phyloP scores from a whole-genome alignment of 2,113 vertebrate genomes.

The Hiodon alosoides region DNA sequence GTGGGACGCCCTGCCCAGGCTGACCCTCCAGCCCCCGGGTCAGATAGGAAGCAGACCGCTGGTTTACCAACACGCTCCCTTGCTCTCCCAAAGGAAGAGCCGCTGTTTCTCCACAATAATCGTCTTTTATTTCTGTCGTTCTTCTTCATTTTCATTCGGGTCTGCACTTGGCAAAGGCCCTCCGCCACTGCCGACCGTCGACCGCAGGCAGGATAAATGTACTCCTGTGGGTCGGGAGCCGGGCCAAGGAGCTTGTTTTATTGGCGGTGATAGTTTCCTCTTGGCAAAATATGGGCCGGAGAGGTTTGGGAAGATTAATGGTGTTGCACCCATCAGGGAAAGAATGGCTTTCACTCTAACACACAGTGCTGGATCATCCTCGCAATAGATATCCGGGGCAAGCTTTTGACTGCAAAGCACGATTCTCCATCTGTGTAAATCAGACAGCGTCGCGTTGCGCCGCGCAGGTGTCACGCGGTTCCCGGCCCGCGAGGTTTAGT shows the following conservation, averaged over 20 bases:
- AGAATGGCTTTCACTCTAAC: constrained; percentile 7
- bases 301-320: constrained; percentile 2
- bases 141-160: constrained; percentile 15
- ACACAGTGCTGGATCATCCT: neutral
- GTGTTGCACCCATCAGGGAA: constrained; percentile 7
- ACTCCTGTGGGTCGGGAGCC: constrained; percentile 15
- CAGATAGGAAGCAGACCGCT: neutral
- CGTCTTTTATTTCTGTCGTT: too few species aligned
- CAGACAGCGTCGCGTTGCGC: too few species aligned
- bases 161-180: constrained; percentile 25
- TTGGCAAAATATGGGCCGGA: constrained; percentile 38
- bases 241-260: constrained; percentile 46
- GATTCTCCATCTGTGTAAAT: too few species aligned
- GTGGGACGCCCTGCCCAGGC: too few species aligned
- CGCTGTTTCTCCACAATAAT: neutral
- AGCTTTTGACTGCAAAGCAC: too few species aligned
- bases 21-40: neutral
- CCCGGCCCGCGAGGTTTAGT: too few species aligned
- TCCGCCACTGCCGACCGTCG: constrained; percentile 30
- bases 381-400: too few species aligned
- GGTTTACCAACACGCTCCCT: neutral
- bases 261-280: constrained; percentile 45
- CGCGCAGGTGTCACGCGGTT: too few species aligned
- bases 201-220: constrained; percentile 15
- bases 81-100: neutral